Percentiles rank a stretch among this genome's conserved stretches.
These are phyloP conservation scores for Callocephalon fimbriatum DNA, from an alignment of 2,113 vertebrate species.

Conservation along the genomic window DNA sequence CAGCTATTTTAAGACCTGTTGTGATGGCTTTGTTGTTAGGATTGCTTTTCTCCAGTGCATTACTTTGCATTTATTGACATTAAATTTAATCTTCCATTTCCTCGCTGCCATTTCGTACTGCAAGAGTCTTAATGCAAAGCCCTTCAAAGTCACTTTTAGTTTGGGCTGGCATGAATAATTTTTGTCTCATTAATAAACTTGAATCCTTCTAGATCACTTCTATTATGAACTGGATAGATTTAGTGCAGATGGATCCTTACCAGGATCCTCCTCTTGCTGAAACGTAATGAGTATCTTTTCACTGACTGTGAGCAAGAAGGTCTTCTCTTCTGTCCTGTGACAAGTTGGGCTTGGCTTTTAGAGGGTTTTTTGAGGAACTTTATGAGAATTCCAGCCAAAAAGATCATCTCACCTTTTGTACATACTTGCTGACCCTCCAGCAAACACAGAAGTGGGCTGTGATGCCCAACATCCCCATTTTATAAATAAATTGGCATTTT, in stretches of 20 bases:
- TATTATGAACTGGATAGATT: neutral
- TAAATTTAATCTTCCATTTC: slow-evolving; percentile 63
- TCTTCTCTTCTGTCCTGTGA: neutral
- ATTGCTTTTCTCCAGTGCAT: slow-evolving; percentile 33
- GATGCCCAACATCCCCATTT: slow-evolving; percentile 16
- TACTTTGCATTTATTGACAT: slow-evolving; percentile 60
- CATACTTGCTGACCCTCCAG: neutral
- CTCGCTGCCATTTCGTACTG: slow-evolving; percentile 10
- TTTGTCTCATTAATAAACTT: slow-evolving; percentile 26
- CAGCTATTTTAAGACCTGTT: slow-evolving; percentile 24
- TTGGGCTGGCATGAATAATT: slow-evolving; percentile 32
- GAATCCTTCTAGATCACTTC: neutral
- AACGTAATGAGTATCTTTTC: neutral
- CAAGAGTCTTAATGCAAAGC: neutral
- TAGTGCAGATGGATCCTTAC: neutral
- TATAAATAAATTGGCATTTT: slow-evolving; percentile 85
- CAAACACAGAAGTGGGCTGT: neutral
- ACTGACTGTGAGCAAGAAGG: neutral
- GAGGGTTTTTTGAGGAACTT: neutral
- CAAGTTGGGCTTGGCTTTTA: neutral
- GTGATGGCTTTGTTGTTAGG: neutral
- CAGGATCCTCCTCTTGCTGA: neutral
- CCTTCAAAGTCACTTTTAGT: neutral
- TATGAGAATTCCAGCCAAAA: neutral
- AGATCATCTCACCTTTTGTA: neutral